These are phyloP conservation scores for Actinostola sp. DNA, from an alignment of 92 coral and sea anemone genomes.

Conservation along the genomic window DNA sequence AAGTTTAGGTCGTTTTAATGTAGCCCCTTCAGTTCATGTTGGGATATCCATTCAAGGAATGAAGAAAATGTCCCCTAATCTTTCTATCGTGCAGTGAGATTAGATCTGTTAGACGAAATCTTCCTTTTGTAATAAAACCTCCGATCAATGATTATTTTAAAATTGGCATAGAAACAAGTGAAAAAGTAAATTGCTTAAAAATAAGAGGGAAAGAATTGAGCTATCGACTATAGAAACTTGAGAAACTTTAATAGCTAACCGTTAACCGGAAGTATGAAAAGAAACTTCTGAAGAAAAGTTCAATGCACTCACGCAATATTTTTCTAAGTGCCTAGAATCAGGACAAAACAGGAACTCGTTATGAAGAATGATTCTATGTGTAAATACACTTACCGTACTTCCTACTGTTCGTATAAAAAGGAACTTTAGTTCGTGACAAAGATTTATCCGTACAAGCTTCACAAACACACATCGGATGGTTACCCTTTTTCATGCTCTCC, in stretches of 20 bases:
- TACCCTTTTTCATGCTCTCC: not conserved
- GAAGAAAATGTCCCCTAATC: conserved; percentile 24
- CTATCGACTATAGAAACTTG: no score
- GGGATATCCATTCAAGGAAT: conserved; percentile 14
- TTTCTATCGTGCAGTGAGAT: conserved; percentile 15
- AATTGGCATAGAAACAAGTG: not conserved
- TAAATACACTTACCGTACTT: conserved; percentile 16
- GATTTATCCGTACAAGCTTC: conserved; percentile 18
- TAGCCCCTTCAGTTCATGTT: conserved; percentile 14
- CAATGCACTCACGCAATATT: not conserved
- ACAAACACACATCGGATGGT: conserved; percentile 4
- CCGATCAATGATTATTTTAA: not conserved
- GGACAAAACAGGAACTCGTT: not conserved
- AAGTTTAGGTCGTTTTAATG: no score
- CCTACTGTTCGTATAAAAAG: conserved; percentile 23
- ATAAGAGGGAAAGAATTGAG: not conserved
- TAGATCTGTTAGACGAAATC: not conserved
- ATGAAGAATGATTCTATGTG: not conserved
- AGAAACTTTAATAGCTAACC: no score
- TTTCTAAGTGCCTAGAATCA: no score
- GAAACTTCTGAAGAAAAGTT: no score
- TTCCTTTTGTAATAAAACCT: not conserved
- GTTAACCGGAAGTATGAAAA: no score
- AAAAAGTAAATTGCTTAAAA: not conserved
- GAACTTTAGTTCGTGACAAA: conserved; percentile 13